Evolutionary conservation across 2,888 invertebrate species (phyloP).

Genomic region (Agrochola lychnidis): DNA sequence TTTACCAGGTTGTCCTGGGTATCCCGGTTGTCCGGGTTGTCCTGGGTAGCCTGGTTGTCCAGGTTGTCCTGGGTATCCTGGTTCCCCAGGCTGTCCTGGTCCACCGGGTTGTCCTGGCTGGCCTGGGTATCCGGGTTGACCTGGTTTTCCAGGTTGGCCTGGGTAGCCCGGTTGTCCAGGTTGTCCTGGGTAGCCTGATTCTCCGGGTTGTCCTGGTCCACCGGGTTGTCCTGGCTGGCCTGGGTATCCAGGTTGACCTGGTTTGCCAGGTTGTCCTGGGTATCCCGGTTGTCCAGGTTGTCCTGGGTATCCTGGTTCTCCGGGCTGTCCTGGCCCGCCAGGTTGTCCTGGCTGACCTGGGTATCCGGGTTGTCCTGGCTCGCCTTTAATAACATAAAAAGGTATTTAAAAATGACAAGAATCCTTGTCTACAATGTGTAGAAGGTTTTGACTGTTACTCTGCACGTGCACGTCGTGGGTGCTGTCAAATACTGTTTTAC

Average conservation of each 20-base stretch:
- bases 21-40: not conserved
- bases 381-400: not conserved
- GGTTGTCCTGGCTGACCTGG: too few relatives aligned
- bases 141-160: too few relatives aligned
- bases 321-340: too few relatives aligned
- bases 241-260: too few relatives aligned
- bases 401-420: not conserved
- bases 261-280: too few relatives aligned
- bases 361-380: constrained; percentile 51
- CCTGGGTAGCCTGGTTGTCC: constrained; percentile 44
- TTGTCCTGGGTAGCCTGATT: rapidly evolving
- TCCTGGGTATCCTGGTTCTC: too few relatives aligned
- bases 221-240: too few relatives aligned
- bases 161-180: too few relatives aligned
- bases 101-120: constrained; percentile 25
- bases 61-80: constrained; percentile 66
- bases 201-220: too few relatives aligned
- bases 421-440: not conserved
- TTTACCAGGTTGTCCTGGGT: not conserved
- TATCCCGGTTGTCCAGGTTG: too few relatives aligned
- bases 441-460: not conserved
- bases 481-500: not conserved
- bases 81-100: constrained; percentile 53
- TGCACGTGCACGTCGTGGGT: not conserved
- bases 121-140: not conserved